Conservation (phyloP, 2,113 vertebrate species). For the Zingel zingel region DNA sequence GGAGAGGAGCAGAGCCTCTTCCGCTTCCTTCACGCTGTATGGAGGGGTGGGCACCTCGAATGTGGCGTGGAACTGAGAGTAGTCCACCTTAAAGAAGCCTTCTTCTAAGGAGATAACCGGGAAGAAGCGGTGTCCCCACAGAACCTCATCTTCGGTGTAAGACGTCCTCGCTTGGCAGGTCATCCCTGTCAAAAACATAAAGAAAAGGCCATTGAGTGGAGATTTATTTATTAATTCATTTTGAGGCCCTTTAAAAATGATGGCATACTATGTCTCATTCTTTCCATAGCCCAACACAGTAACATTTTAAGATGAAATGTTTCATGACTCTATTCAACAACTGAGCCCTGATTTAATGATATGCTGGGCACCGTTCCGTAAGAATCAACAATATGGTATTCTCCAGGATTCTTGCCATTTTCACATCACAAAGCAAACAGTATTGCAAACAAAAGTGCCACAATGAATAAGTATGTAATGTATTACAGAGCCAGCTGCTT, state of each 20-base stretch:
- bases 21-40: slow-evolving; percentile 98
- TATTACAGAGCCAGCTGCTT: slow-evolving; percentile 57
- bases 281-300: neutral
- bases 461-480: slow-evolving; percentile 28
- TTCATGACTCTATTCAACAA: slow-evolving; percentile 38
- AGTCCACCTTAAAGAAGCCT: slow-evolving; percentile 99
- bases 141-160: slow-evolving; percentile 98
- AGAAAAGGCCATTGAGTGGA: neutral
- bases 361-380: slow-evolving; percentile 53
- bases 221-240: neutral
- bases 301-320: slow-evolving; percentile 36
- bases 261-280: neutral
- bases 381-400: slow-evolving; percentile 49
- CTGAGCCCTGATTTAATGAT: slow-evolving; percentile 60
- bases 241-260: neutral
- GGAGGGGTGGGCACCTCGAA: slow-evolving; percentile 97
- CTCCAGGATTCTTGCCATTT: slow-evolving; percentile 44
- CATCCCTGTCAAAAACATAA: slow-evolving; percentile 88
- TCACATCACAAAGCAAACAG: slow-evolving; percentile 56
- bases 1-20: slow-evolving; percentile 96
- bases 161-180: slow-evolving; percentile 99
- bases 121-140: slow-evolving; percentile 98
- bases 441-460: slow-evolving; percentile 51
- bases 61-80: slow-evolving; percentile 99
- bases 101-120: slow-evolving; percentile 99